Base-by-base conservation (phyloP, 2,113 vertebrate species). In the Centrocercus urophasianus region DNA sequence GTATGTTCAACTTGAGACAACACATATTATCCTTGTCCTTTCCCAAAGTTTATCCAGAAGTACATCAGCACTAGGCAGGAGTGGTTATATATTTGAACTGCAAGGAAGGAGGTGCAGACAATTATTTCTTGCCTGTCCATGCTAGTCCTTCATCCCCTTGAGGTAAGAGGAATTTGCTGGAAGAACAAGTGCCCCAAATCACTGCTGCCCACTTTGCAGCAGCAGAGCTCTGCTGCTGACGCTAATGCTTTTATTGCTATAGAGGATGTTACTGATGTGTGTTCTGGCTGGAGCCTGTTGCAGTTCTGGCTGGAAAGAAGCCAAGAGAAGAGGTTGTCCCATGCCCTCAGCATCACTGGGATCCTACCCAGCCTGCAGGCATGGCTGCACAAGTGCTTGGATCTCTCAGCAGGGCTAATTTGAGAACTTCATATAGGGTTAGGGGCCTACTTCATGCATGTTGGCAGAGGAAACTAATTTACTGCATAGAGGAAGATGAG, bases 381-480 rank as follows among this genome's bases (percentile, higher is more conserved):
- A 66, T 11, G 64, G 32, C 20, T 83, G 30, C 2, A 2, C 24
- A 73, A 43, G 30, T 76, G 10, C 40, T 76, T 73, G 7, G 11
- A 57, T 88, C 54, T 91, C 22, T 85, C 75, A 61, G 30, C 43
- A 72, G 32, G 13, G 11, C 52, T 86, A 75, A 84, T 48, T 78
- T 43, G 76, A 87, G 65, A 10, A 7, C 6, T 65, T 79, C 42
- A 6, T n/a, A 4, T 11, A 45, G 13, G 6, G 7, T 24, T 80
- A 42, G 28, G 30, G 61, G 16, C 13, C 43, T 86, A 59, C 28
- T 50, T 28, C 3, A 12, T 59, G 30, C 10, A 48, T 40, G 65
- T 42, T 70, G 47, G 30, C n/a, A 88, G 57, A 78, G 43, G 61
- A 90, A 80, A 77, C 3, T 20, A 20, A 20, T 71, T 61, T 91